phyloP scores from a whole-genome alignment of 2,888 invertebrate species.

The Heliconius ethilla region DNA sequence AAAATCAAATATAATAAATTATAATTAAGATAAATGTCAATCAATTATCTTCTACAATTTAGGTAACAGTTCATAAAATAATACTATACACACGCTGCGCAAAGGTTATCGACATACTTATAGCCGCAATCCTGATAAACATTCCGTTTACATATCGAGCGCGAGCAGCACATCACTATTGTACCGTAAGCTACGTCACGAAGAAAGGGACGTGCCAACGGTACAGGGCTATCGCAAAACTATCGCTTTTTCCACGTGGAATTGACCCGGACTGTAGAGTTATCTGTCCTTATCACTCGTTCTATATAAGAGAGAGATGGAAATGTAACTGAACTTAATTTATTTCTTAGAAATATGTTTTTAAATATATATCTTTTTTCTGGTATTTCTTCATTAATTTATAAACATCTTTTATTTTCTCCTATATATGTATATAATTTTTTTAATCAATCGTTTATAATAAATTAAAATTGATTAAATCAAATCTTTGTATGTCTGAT shows the following conservation, averaged over 20 bases:
- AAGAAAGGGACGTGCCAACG: constrained; percentile 77
- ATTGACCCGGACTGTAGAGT: constrained; percentile 24
- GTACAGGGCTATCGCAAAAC: constrained; percentile 70
- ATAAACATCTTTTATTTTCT: background rate
- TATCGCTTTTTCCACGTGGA: constrained; percentile 69
- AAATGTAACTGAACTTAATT: background rate
- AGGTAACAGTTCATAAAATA: background rate
- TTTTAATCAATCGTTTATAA: background rate
- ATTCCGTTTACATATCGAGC: constrained; percentile 36
- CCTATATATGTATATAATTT: background rate
- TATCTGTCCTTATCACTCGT: constrained; percentile 14
- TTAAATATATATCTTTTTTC: background rate
- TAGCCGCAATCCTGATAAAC: constrained; percentile 22
- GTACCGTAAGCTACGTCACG: constrained; percentile 80
- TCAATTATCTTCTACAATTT: background rate
- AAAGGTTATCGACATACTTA: constrained; percentile 24
- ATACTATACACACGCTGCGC: constrained; percentile 2
- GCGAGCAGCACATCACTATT: constrained; percentile 59
- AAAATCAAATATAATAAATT: background rate
- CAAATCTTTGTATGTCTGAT: background rate
- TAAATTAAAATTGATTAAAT: background rate
- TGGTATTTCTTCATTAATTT: background rate
- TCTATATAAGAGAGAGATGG: background rate
- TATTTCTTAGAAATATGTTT: constrained; percentile 6
- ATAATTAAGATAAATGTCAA: background rate